Percentiles rank a stretch among this genome's conserved stretches.
These are phyloP conservation scores for Cyclopterus lumpus DNA, from an alignment of 2,797 vertebrate genomes.

Conservation along the genomic window DNA sequence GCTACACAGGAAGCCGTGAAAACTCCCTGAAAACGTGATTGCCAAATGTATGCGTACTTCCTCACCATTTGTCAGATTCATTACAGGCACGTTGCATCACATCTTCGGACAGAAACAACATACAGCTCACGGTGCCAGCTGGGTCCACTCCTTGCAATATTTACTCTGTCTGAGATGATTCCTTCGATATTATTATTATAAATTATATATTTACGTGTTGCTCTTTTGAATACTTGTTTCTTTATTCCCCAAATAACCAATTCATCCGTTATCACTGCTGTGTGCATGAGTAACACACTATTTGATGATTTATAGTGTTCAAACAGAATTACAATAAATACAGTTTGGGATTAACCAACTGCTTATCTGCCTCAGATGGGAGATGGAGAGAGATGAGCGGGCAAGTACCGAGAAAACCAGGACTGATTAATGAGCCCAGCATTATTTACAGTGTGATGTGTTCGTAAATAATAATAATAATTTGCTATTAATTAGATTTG, in stretches of 20 bases:
- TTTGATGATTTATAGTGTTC: conserved; percentile 49
- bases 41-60: conserved; percentile 12
- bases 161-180: conserved; percentile 10
- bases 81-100: conserved; percentile 52
- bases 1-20: conserved; percentile 6
- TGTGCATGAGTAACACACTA: conserved; percentile 41
- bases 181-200: conserved; percentile 30
- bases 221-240: conserved; percentile 36
- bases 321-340: conserved; percentile 53
- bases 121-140: background rate
- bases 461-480: conserved; percentile 51
- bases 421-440: conserved; percentile 53
- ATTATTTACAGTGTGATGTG: conserved; percentile 46
- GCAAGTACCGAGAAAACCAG: conserved; percentile 16
- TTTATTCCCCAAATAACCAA: conserved; percentile 53
- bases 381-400: conserved; percentile 35
- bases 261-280: conserved; percentile 50
- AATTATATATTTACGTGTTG: conserved; percentile 23
- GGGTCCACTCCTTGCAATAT: conserved; percentile 5
- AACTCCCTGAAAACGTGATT: conserved; percentile 15
- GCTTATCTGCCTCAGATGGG: conserved; percentile 31
- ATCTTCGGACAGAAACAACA: conserved; percentile 15
- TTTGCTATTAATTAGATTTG: conserved; percentile 52
- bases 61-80: conserved; percentile 28
- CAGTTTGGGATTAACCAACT: conserved; percentile 39